Percentiles rank a stretch among this genome's conserved stretches.
Evolutionary conservation across 1,140 invertebrate species (phyloP).

Genomic region (Drosophila elegans): DNA sequence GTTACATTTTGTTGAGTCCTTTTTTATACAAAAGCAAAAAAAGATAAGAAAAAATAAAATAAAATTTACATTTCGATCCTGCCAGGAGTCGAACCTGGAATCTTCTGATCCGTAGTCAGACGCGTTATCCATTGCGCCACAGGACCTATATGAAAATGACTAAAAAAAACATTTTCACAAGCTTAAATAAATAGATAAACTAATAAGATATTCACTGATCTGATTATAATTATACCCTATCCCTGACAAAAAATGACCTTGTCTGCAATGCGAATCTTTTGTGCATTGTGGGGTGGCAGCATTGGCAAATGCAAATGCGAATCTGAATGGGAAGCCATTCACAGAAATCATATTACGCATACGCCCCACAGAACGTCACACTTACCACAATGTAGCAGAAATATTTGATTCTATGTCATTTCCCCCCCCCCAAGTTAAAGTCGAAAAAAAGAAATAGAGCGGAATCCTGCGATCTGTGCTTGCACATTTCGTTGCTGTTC

Average conservation of each 20-base stretch:
- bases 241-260: constrained; percentile 39
- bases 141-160: neutral
- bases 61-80: constrained; percentile 85
- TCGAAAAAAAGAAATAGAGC: constrained; percentile 12
- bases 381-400: constrained; percentile 39
- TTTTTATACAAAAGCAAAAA: too few relatives aligned
- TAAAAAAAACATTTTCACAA: too few relatives aligned
- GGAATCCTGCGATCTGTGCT: constrained; percentile 66
- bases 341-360: constrained; percentile 70
- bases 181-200: too few relatives aligned
- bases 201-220: too few relatives aligned
- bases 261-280: constrained; percentile 37
- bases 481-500: constrained; percentile 73
- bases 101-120: constrained; percentile 90
- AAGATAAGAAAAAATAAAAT: neutral
- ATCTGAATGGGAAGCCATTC: constrained; percentile 56
- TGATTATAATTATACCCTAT: neutral
- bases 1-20: too few relatives aligned
- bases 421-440: constrained; percentile 4
- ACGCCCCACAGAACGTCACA: constrained; percentile 38
- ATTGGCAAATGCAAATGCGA: constrained; percentile 50
- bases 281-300: constrained; percentile 33
- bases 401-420: constrained; percentile 72
- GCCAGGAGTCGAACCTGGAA: constrained; percentile 91
- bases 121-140: constrained; percentile 85